Evolutionary conservation across 2,797 vertebrate genomes (phyloP).

Genomic region (Eleutherodactylus coqui): DNA sequence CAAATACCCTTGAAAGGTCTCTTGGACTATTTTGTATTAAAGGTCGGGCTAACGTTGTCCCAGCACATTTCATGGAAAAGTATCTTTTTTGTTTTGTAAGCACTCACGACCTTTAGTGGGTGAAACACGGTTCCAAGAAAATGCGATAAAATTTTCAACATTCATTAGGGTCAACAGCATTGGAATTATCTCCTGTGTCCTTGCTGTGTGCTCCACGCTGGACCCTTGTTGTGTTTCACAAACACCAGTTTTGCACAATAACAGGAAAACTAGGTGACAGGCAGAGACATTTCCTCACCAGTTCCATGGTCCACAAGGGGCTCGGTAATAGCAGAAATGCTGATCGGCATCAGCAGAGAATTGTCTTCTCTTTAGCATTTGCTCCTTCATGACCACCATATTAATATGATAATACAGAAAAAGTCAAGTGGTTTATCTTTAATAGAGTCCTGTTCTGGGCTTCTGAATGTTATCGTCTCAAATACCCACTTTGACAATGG

Average conservation of each 20-base stretch:
- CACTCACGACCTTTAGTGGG: neutral
- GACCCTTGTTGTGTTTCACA: neutral
- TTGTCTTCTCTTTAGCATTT: no score
- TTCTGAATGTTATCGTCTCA: neutral
- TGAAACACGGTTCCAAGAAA: neutral
- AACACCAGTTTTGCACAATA: neutral
- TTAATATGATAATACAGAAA: neutral
- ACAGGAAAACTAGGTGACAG: no score
- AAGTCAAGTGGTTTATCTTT: neutral
- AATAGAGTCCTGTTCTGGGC: neutral
- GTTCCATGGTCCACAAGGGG: neutral
- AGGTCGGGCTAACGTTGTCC: neutral
- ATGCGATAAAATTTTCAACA: neutral
- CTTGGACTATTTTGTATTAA: neutral
- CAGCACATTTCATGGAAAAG: neutral
- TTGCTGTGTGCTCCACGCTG: neutral
- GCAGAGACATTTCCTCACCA: no score
- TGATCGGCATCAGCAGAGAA: no score
- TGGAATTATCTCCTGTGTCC: constrained; percentile 4
- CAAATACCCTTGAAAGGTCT: neutral
- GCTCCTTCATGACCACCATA: no score
- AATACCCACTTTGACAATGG: neutral
- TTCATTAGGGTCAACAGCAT: neutral
- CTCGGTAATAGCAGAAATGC: neutral
- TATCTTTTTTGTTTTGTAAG: neutral